Conservation (phyloP, 2,113 vertebrate species). For the Leucopsar rothschildi region DNA sequence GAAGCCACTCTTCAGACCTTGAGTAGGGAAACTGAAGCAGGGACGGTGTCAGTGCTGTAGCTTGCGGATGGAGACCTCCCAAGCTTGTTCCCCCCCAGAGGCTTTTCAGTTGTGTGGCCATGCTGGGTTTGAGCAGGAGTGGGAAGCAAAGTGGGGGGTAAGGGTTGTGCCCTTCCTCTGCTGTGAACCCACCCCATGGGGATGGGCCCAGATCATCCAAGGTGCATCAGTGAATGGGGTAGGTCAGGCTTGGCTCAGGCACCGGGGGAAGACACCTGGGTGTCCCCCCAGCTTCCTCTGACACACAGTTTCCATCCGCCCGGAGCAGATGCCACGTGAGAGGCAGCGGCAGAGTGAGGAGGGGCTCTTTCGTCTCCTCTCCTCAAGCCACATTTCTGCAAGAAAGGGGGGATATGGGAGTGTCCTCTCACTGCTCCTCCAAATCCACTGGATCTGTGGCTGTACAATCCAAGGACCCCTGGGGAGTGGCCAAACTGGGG, state of each 20-base stretch:
- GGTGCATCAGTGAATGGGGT: not conserved
- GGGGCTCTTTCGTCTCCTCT: not conserved
- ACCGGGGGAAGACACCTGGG: not conserved
- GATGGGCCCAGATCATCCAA: not conserved
- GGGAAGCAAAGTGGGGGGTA: not conserved
- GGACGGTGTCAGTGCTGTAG: not conserved
- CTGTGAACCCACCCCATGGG: not conserved
- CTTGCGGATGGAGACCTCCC: not conserved
- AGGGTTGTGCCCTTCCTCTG: not conserved
- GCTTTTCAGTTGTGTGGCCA: too few species aligned
- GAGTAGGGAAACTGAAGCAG: not conserved
- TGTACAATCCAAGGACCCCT: rapidly evolving
- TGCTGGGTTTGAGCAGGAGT: not conserved
- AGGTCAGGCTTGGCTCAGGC: not conserved
- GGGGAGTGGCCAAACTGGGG: not conserved
- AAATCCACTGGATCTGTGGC: not conserved
- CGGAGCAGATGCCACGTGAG: not conserved
- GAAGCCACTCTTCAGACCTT: not conserved
- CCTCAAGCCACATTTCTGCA: not conserved
- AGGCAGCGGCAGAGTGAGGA: not conserved
- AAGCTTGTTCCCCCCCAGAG: not conserved
- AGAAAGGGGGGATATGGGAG: not conserved
- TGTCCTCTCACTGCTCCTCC: not conserved
- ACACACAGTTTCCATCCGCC: not conserved
- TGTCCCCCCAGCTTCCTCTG: not conserved